Conservation (phyloP, 30 jellyfish, hydroid and myxozoan species). For the Phacellophora camtschatica region DNA sequence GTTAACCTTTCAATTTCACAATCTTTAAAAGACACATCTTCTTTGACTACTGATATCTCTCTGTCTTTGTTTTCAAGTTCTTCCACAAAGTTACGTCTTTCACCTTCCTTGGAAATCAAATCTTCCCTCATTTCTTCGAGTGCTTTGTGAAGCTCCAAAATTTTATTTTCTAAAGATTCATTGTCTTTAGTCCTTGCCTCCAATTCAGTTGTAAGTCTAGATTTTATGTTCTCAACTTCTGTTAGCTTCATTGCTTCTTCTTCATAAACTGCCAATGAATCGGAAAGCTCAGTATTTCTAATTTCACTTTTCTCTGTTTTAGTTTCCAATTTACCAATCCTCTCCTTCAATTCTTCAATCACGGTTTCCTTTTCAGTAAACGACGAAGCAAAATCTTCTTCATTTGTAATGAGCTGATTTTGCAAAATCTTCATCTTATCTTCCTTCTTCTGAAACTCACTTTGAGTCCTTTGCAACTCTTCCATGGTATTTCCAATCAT, state of each 20-base stretch:
- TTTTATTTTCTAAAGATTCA: neutral
- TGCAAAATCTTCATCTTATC: conserved; percentile 29
- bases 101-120: neutral
- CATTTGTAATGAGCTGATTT: conserved; percentile 50
- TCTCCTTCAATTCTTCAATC: conserved; percentile 33
- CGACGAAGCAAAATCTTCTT: conserved; percentile 32
- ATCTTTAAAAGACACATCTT: neutral
- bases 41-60: neutral
- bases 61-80: neutral
- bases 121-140: conserved; percentile 5
- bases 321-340: conserved; percentile 3
- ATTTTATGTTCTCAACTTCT: neutral
- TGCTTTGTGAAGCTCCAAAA: neutral
- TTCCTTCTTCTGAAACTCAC: conserved; percentile 8
- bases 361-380: conserved; percentile 27
- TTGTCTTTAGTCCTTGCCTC: neutral
- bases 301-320: conserved; percentile 5
- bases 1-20: neutral
- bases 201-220: neutral
- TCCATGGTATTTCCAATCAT: conserved; percentile 26
- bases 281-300: conserved; percentile 3
- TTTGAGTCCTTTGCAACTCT: conserved; percentile 29
- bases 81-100: neutral
- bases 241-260: neutral
- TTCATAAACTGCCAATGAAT: neutral